Percentiles rank a stretch among this genome's conserved stretches.
Conservation (phyloP, 2,113 vertebrate species). For the Sinocyclocheilus anshuiensis region DNA sequence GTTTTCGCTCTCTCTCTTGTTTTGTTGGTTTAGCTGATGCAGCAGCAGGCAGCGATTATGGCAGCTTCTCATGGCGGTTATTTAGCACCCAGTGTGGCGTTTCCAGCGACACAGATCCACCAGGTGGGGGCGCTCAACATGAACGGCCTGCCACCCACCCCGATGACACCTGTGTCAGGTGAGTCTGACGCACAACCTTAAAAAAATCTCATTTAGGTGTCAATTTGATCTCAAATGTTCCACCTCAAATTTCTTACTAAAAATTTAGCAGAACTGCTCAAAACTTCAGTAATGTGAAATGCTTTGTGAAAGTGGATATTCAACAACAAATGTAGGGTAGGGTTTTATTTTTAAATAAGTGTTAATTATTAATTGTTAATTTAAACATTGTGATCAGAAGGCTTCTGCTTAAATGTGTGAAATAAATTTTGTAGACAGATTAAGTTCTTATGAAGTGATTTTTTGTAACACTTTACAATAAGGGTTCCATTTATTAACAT, state of each 20-base stretch:
- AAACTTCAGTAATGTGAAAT: not conserved
- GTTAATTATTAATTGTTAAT: too few relatives aligned
- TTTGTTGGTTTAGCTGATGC: constrained; percentile 79
- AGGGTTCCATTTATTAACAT: not conserved
- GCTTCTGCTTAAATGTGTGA: not conserved
- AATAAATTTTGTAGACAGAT: not conserved
- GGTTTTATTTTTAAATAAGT: not conserved
- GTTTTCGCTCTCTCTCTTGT: not conserved
- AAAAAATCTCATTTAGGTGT: not conserved
- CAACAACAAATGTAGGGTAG: not conserved
- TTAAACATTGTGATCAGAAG: too few relatives aligned
- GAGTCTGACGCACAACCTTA: constrained; percentile 49
- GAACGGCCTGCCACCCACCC: constrained; percentile 79
- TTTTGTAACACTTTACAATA: not conserved
- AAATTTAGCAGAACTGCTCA: not conserved
- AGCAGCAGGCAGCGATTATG: constrained; percentile 86
- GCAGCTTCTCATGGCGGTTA: constrained; percentile 84
- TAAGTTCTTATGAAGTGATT: not conserved
- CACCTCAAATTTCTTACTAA: too few relatives aligned
- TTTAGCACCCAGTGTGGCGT: constrained; percentile 81
- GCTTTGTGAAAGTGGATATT: not conserved
- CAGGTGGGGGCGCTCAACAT: constrained; percentile 86
- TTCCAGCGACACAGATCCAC: constrained; percentile 85
- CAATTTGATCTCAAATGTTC: not conserved
- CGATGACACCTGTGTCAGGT: constrained; percentile 82